Percentiles rank a stretch among this genome's conserved stretches.
Evolutionary conservation across 2,888 invertebrate genomes (phyloP).

Genomic region (Lycaena phlaeas): DNA sequence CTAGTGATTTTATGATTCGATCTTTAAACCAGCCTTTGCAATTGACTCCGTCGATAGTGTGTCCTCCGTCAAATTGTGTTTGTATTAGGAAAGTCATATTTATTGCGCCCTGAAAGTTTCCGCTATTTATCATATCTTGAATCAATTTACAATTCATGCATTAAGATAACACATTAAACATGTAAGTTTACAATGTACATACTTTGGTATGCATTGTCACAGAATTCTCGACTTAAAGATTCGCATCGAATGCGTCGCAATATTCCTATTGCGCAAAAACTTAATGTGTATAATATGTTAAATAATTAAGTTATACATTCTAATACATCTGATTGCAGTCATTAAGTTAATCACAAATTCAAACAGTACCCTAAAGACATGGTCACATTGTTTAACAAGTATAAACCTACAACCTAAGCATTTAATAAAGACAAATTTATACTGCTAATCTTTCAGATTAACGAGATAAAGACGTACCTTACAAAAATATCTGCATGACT

Average conservation of each 20-base stretch:
- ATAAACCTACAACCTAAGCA: too few relatives aligned
- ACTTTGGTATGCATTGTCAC: neutral
- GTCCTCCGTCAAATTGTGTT: too few relatives aligned
- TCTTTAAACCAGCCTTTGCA: too few relatives aligned
- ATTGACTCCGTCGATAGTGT: too few relatives aligned
- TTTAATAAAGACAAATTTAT: too few relatives aligned
- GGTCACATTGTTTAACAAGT: neutral
- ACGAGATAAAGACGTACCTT: too few relatives aligned
- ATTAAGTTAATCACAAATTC: neutral
- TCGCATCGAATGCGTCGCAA: neutral
- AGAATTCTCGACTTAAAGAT: slow-evolving; percentile 1
- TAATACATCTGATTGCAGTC: neutral
- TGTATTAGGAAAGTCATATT: too few relatives aligned
- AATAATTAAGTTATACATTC: slow-evolving; percentile 1
- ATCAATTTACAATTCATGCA: neutral
- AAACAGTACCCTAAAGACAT: neutral
- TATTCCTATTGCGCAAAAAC: neutral
- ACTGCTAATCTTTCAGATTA: too few relatives aligned
- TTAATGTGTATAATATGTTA: neutral
- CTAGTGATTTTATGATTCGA: too few relatives aligned
- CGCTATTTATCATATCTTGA: neutral
- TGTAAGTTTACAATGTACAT: neutral
- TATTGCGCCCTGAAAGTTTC: neutral
- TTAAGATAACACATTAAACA: neutral
- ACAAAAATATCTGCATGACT: too few relatives aligned